Evolutionary conservation across 2,888 invertebrate species (phyloP), one percentile per base, ranked within the genome.

Genomic region (Panopea generosa): DNA sequence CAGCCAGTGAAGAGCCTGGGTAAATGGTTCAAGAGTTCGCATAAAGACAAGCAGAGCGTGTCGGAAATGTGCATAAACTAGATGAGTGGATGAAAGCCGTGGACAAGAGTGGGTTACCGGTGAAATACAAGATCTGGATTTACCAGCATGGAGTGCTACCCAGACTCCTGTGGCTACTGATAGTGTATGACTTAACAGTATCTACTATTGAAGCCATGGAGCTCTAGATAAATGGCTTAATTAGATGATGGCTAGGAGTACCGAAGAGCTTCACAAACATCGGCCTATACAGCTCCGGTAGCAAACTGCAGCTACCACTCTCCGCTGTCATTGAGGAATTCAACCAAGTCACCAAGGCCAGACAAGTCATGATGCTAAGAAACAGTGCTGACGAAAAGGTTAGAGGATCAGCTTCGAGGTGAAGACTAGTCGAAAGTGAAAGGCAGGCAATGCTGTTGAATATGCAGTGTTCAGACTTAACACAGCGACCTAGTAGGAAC

Each of bases 1-100:
- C 50, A 60, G 49, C 73, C 68, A 61, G 56, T 69, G 24, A 71
- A 71, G 26, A 66, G 61, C 61, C 40, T 59, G 11, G 65, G 70
- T 3, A 71, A 66, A 56, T 57, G 63, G 60, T 57, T 62, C 45
- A 47, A 49, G 9, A 45, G n/a, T 27, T 33, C 60, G 16, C 11
- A 61, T 0, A 60, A 33, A 11, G 61, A 66, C 45, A 67, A 29
- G 27, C 20, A 45, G 1, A 27, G 60, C 4, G 38, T n/a, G 20
- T 2, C 20, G 29, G 27, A 14, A 43, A 20, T 47, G 20, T 16
- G 38, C 24, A 18, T 11, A 40, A 53, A 18, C 4, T 18, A 11
- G 55, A 55, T n/a, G 27, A 33, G 16, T 70, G 56, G 62, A 33
- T 70, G 62, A 40, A 47, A 11, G 24, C 29, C 9, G 40, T 56